Base-by-base conservation (phyloP, 2,888 invertebrate genomes). In the Ochropleura plecta region DNA sequence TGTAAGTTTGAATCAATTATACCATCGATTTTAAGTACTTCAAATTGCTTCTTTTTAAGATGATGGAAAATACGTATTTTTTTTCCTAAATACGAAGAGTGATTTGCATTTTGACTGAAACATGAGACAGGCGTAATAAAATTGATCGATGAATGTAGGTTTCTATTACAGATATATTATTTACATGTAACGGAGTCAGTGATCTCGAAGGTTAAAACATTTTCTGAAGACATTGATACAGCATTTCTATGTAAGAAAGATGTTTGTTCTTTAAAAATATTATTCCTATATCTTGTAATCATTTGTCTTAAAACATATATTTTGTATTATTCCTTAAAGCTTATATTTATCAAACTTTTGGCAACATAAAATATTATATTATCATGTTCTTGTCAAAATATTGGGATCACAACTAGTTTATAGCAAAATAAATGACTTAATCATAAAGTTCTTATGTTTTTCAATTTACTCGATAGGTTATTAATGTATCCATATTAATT, bases 401-500 rank as follows among this genome's bases (percentile, higher is more conserved):
- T 74, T 71, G 53, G 14, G 67, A 53, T 53, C 42, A 57, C 14
- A 48, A 70, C 20, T 67, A 64, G 55, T 76, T 68, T 62, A 59
- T 70, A 64, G 48, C 14, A 30, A 76, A 79, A 81, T 73, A 60
- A 79, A 82, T 72, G 20, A 73, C 70, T 75, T 60, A n/a, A 60
- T 72, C 62, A 81, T 70, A 74, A 57, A 63, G 4, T 20, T 63
- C 40, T 7, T 14, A 63, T 49, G 42, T 78, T 78, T 73, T 74
- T 81, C 78, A 78, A 82, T 79, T 81, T 63, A 59, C 12, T 67
- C 14, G 10, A 53, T 64, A 53, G 48, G 30, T 81, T 71, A 68
- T 70, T 69, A 69, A 69, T 71, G 7, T 57, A 9, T n/a, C 14
- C 44, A 51, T 70, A 73, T 81, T 74, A 78, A 78, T 81, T 59